Evolutionary conservation across 1,140 invertebrate genomes (phyloP).

Genomic region (Drosophila sproati): DNA sequence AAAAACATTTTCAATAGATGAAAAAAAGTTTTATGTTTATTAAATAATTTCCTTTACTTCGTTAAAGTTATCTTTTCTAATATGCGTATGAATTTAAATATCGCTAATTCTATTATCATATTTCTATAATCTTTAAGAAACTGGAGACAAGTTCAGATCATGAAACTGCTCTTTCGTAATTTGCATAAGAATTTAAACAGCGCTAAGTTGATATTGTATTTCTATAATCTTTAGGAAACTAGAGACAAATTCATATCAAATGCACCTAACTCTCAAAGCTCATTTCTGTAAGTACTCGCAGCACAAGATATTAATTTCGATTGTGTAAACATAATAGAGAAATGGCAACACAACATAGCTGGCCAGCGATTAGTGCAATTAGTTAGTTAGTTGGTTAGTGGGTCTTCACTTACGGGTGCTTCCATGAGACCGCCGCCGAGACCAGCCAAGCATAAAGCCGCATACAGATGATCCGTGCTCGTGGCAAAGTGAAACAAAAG

Average conservation of each 20-base stretch:
- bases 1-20: no score
- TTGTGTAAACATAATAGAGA: neutral
- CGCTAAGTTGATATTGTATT: neutral
- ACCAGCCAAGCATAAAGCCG: slow-evolving; percentile 89
- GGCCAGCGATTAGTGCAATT: slow-evolving; percentile 13
- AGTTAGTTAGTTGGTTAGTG: slow-evolving; percentile 27
- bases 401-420: slow-evolving; percentile 88
- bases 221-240: neutral
- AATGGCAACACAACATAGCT: neutral
- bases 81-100: neutral
- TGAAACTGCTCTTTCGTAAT: no score
- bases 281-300: neutral
- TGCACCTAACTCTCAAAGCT: neutral
- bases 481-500: slow-evolving; percentile 88
- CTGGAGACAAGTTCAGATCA: neutral
- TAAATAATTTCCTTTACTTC: no score
- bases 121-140: neutral
- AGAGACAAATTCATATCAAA: neutral
- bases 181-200: neutral
- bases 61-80: no score
- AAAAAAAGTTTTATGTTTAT: no score
- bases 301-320: neutral
- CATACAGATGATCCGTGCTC: slow-evolving; percentile 87
- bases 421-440: slow-evolving; percentile 90
- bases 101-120: neutral